A percentile compares a stretch with the other conserved stretches of the same genome.
phyloP scores from a whole-genome alignment of 2,888 invertebrate genomes.

The Mycalesis mineus region DNA sequence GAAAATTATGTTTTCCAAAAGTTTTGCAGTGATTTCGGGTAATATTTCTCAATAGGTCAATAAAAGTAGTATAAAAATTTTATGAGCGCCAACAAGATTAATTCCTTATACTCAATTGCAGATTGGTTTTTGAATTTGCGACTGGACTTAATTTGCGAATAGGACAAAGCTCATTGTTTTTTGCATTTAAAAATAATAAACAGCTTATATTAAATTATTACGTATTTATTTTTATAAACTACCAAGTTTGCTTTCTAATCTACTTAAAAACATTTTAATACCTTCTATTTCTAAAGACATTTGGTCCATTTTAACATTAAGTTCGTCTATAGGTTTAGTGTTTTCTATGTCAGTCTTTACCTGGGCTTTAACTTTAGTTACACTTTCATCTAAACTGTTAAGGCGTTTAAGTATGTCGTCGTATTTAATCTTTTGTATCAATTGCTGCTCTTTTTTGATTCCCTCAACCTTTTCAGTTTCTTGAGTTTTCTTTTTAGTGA shows the following conservation, averaged over 20 bases:
- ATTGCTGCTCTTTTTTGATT: constrained; percentile 23
- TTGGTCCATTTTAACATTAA: constrained; percentile 62
- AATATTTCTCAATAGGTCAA: too few species aligned
- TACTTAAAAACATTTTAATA: constrained; percentile 53
- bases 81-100: too few species aligned
- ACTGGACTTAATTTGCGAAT: too few species aligned
- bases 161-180: background rate
- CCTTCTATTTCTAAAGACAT: constrained; percentile 56
- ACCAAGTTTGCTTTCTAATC: constrained; percentile 55
- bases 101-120: too few species aligned
- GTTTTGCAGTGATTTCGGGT: too few species aligned
- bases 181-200: background rate
- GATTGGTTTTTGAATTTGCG: too few species aligned
- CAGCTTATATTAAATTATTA: background rate
- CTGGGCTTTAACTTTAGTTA: constrained; percentile 49
- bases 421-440: constrained; percentile 38
- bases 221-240: constrained; percentile 9
- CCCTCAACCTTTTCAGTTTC: constrained; percentile 29
- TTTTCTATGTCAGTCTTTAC: constrained; percentile 46
- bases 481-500: constrained; percentile 43
- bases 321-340: constrained; percentile 45
- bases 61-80: too few species aligned
- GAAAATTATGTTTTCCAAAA: too few species aligned
- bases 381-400: constrained; percentile 50
- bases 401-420: constrained; percentile 55